Evolutionary conservation across 2,113 vertebrate species (phyloP), one percentile per base, ranked within the genome.

Genomic region (Cyprinodon variegatus): DNA sequence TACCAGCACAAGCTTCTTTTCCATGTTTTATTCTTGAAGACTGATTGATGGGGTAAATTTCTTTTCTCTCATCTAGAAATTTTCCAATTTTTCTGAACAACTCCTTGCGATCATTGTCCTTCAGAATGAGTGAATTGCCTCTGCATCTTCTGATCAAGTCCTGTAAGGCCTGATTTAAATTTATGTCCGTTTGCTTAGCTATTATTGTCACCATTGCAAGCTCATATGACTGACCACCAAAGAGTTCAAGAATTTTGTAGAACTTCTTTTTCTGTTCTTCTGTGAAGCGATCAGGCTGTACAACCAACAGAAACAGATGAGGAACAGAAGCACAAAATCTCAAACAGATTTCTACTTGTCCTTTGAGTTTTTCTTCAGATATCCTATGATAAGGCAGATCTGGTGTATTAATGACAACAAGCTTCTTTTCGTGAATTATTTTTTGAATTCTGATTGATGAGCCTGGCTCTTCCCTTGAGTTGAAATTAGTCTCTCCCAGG

Each of bases 51-150:
- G 29, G 29, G 29, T 29, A 29, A 29, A 29, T 40, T n/a, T 41
- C 9, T 0, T 39, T 68, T 65, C 61, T 68, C 20, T 22, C 29
- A 0, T 17, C 43, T n/a, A 39, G 4, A 0, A 61, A 48, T 0
- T 75, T 14, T 14, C 4, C 7, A 15, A 67, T 15, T 12, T 2
- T 1, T 14, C 6, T 48, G 17, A 75, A 14, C 64, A 68, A 57
- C 29, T 75, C 29, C 7, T n/a, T 12, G 2, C 0, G 53, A 11
- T 75, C 29, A 6, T 15, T 11, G 45, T 29, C 29, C 22, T 36
- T 12, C 15, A 48, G 13, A 14, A 5, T 63, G 29, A 61, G 8
- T 7, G 17, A 39, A 20, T 12, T 68, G 29, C 13, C 3, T 61
- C 11, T 67, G 14, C 73, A 75, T 11, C 29, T 61, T 0, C 11